Evolutionary conservation across 2,888 invertebrate species (phyloP).

Genomic region (Pammene aurita): DNA sequence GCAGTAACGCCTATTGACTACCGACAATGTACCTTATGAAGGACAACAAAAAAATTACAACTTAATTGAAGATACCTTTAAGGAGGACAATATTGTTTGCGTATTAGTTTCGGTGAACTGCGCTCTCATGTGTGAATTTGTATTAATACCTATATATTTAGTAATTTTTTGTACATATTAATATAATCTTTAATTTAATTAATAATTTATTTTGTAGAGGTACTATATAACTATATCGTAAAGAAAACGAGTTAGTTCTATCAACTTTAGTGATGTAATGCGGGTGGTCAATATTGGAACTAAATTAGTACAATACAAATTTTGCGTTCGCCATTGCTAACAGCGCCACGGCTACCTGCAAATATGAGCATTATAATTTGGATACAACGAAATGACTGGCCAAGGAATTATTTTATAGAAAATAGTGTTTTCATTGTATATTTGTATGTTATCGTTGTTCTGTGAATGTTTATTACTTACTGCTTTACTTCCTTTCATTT

Average conservation of each 20-base stretch:
- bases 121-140: background rate
- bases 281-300: constrained; percentile 6
- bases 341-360: constrained; percentile 7
- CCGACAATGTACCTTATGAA: no score
- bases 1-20: no score
- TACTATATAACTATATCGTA: background rate
- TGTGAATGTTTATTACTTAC: constrained; percentile 7
- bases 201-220: background rate
- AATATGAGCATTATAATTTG: constrained; percentile 6
- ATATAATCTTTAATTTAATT: constrained; percentile 1
- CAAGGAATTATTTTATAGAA: constrained; percentile 29
- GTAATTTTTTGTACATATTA: constrained; percentile 3
- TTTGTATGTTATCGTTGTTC: constrained; percentile 20
- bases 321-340: background rate
- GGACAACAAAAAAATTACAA: no score
- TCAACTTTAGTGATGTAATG: background rate
- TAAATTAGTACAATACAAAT: background rate
- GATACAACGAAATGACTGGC: constrained; percentile 30
- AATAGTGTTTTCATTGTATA: constrained; percentile 16
- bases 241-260: background rate
- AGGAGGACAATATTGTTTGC: background rate
- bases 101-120: background rate
- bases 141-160: background rate
- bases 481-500: constrained; percentile 11
- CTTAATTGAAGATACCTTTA: no score